Evolutionary conservation across 2,113 vertebrate genomes (phyloP), one percentile per base, ranked within the genome.

Genomic region (Rhinoderma darwinii): DNA sequence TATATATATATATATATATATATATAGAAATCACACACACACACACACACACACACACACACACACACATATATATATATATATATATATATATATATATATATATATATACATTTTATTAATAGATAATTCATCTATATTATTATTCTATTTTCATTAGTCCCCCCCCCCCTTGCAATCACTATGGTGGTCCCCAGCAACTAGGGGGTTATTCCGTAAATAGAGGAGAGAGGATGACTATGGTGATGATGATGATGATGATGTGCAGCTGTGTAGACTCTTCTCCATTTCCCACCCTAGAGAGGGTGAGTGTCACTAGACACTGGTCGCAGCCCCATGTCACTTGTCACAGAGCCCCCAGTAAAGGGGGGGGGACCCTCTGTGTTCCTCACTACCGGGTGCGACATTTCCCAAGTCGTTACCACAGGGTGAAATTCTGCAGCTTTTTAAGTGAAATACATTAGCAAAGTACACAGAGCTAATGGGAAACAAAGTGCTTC

Each of bases 381-480:
- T 0, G 59, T 22, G 88, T 0, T 66, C 84, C 84, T 85, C 83
- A 50, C 91, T 86, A n/a, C 78, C 75, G 84, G 84, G 91, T 95
- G 96, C 91, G 90, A 96, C 89, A 96, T 96, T 94, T 95, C 92
- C 91, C 95, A 92, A 91, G 91, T 95, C 93, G 84, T 95, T 96
- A 93, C 89, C 87, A 88, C 86, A 50, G 92, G 91, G 95, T 94
- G 96, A 96, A 93, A 95, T 92, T 88, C 89, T 90, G 90, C 94
- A 93, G 92, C 89, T 94, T 88, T 92, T 63, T 79, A 87, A 90
- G 72, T 78, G 61, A 82, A 82, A 90, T 20, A 92, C 92, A 95
- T 97, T 96, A 96, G 93, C 91, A 93, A 93, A 95, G 89, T 94
- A 94, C 95, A 96, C 95, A 91, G 41, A 22, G n/a, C 93, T 94